Evolutionary conservation across 2,888 invertebrate genomes (phyloP).

Genomic region (Nomada fucata): DNA sequence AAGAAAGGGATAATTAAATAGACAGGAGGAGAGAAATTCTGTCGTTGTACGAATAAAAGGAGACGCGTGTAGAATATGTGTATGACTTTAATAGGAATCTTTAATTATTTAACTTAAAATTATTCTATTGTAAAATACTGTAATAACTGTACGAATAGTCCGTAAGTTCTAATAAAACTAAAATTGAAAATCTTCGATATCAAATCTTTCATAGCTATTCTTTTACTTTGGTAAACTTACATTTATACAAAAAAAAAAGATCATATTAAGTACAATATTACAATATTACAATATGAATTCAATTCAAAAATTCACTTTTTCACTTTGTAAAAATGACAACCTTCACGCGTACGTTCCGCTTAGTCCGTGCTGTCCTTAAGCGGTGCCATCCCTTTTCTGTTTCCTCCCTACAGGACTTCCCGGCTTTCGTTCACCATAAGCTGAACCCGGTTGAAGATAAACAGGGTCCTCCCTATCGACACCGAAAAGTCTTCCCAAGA

Average conservation of each 20-base stretch:
- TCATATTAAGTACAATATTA: not conserved
- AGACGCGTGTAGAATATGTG: conserved; percentile 67
- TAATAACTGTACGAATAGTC: conserved; percentile 80
- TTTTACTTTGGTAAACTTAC: conserved; percentile 9
- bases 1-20: conserved; percentile 12
- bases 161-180: conserved; percentile 81
- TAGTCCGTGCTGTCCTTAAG: not conserved
- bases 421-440: not conserved
- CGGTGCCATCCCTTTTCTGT: conserved; percentile 12
- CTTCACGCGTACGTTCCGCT: not conserved
- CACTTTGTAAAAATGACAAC: not conserved
- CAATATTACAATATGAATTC: not conserved
- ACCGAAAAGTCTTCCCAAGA: conserved; percentile 69
- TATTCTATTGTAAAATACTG: conserved; percentile 80
- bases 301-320: not conserved
- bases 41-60: conserved; percentile 62
- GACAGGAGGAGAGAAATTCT: conserved; percentile 22
- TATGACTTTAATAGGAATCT: conserved; percentile 71
- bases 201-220: not conserved
- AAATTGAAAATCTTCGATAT: conserved; percentile 58
- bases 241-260: not conserved
- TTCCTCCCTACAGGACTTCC: conserved; percentile 22
- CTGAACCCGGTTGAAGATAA: conserved; percentile 71
- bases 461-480: conserved; percentile 61
- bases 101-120: conserved; percentile 77